These are phyloP conservation scores for Caenorhabditis brenneri DNA, from an alignment of 1,140 invertebrate species.

Conservation along the genomic window DNA sequence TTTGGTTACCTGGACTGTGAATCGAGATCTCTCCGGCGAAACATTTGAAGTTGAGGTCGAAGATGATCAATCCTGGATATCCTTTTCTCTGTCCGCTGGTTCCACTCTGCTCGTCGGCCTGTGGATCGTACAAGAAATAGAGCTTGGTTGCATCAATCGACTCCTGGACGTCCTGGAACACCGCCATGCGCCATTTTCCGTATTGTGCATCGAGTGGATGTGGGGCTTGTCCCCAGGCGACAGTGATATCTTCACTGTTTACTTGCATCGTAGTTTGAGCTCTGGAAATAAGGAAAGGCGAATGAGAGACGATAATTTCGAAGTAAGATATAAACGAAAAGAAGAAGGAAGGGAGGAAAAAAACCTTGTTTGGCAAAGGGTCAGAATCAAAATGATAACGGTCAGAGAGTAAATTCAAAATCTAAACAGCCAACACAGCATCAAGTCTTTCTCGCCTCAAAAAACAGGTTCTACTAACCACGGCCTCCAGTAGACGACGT, in stretches of 20 bases:
- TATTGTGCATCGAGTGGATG: constrained; percentile 65
- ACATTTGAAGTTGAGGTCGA: constrained; percentile 66
- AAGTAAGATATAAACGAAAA: background rate
- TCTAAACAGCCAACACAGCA: constrained; percentile 13
- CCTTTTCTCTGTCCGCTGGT: constrained; percentile 65
- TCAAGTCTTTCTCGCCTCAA: background rate
- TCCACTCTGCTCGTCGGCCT: constrained; percentile 63
- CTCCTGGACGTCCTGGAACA: constrained; percentile 68
- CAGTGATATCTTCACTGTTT: constrained; percentile 67
- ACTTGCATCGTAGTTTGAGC: constrained; percentile 59
- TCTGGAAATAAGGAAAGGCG: background rate
- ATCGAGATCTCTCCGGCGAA: constrained; percentile 67
- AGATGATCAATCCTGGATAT: constrained; percentile 64
- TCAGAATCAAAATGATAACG: background rate
- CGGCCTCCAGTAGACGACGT: background rate
- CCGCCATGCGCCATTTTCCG: constrained; percentile 62
- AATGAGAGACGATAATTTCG: background rate
- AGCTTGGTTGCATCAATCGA: constrained; percentile 65
- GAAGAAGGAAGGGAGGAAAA: background rate
- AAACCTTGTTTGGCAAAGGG: background rate
- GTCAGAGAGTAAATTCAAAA: constrained; percentile 29
- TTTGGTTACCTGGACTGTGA: constrained; percentile 60
- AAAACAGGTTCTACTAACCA: background rate
- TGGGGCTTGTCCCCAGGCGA: constrained; percentile 69
- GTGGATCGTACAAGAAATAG: constrained; percentile 69